phyloP scores from a whole-genome alignment of 1,140 invertebrate genomes.

The Euwallacea fornicatus region DNA sequence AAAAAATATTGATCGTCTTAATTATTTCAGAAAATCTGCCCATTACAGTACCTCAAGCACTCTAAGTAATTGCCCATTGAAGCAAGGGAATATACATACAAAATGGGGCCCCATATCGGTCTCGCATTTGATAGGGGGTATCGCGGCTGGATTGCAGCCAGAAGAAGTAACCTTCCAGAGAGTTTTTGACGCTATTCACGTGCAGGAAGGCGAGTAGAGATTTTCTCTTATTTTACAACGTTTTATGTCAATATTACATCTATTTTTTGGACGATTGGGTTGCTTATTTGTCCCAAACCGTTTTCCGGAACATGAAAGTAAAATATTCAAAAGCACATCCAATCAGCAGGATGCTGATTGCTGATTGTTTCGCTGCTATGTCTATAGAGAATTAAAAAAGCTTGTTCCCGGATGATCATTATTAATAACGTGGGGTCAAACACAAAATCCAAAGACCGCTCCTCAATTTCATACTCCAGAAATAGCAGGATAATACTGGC shows the following conservation, averaged over 20 bases:
- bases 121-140: conserved; percentile 60
- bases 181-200: conserved; percentile 38
- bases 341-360: too few species aligned
- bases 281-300: not conserved
- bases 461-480: too few species aligned
- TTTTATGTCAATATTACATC: not conserved
- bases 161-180: conserved; percentile 56
- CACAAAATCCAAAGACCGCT: too few species aligned
- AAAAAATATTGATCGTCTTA: not conserved
- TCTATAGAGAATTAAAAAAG: too few species aligned
- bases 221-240: conserved; percentile 1
- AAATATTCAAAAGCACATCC: not conserved
- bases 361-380: too few species aligned
- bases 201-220: conserved; percentile 30
- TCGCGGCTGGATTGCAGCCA: conserved; percentile 61
- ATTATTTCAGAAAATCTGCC: not conserved
- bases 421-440: too few species aligned
- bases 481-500: too few species aligned
- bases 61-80: conserved; percentile 60
- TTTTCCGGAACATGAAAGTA: not conserved
- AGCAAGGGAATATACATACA: conserved; percentile 62
- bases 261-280: not conserved
- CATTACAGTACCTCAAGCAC: conserved; percentile 42
- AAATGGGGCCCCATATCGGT: conserved; percentile 60
- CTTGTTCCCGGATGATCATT: too few species aligned